Evolutionary conservation across 2,113 vertebrate genomes (phyloP).

Genomic region (Dascyllus trimaculatus): DNA sequence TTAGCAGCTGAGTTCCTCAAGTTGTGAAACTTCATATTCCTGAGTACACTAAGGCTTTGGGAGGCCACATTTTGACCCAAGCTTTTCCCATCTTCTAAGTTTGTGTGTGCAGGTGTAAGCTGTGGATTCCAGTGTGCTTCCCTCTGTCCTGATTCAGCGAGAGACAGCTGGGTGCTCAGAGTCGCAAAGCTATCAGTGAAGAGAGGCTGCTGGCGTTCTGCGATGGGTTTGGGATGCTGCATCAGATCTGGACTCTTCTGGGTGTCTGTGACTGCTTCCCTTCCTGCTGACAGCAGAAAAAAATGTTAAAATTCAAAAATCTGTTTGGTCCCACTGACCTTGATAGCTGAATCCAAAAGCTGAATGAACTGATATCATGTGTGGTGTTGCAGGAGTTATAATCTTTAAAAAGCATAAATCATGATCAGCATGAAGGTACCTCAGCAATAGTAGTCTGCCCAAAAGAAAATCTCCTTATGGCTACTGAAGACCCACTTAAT

Average conservation of each 20-base stretch:
- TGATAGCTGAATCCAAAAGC: not conserved
- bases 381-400: not conserved
- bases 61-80: constrained; percentile 44
- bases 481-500: not conserved
- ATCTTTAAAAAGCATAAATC: not conserved
- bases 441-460: not conserved
- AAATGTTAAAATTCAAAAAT: not conserved
- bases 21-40: constrained; percentile 69
- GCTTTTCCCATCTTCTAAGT: constrained; percentile 41
- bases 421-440: not conserved
- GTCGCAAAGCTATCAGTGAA: constrained; percentile 53
- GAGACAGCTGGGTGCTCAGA: constrained; percentile 36
- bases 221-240: constrained; percentile 36
- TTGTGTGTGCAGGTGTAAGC: constrained; percentile 36
- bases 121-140: constrained; percentile 63
- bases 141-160: constrained; percentile 15
- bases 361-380: not conserved
- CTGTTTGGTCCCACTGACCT: not conserved
- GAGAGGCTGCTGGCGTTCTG: constrained; percentile 46
- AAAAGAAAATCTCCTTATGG: not conserved
- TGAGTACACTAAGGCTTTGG: constrained; percentile 49
- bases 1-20: constrained; percentile 71
- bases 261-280: constrained; percentile 23
- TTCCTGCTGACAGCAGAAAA: constrained; percentile 57
- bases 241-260: constrained; percentile 44